Evolutionary conservation across 1,140 invertebrate genomes (phyloP), one percentile per base, ranked within the genome.

Genomic region (Nymphalis io): DNA sequence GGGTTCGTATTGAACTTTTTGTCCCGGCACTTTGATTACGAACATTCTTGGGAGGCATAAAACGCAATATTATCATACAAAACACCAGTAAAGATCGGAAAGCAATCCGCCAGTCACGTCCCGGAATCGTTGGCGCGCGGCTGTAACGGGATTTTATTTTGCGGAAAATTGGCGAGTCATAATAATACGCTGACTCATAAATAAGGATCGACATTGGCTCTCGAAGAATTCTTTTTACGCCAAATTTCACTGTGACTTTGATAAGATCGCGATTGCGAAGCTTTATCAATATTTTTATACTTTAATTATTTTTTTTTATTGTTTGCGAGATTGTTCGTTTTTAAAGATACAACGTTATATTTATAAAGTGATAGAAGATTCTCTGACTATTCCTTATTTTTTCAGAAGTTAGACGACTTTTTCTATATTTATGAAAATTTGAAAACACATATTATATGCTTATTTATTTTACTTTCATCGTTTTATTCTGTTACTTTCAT

Each of bases 111-210:
- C 66, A 81, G 82, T 82, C 83, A 80, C 82, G 83, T 81, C 73
- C 53, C 73, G 70, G 68, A 61, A 71, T 76, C 74, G 80, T 69
- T 67, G 46, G 61, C 71, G 66, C 72, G 77, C 58, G 69, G 72
- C 76, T 82, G 84, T 80, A 83, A 85, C 81, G 78, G 78, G 78
- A 60, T 87, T 89, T 89, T 89, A 89, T 89, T 88, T 84, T 72
- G 80, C 83, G 87, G 85, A 89, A 89, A 89, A 89, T 89, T 89
- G 87, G 81, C 85, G 78, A 88, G 84, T 89, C 87, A 89, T 89
- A 89, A 89, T 89, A 89, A 89, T 87, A 83, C 81, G 83, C 84
- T 85, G 84, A 87, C 74, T 87, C 85, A 85, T 89, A 89, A 88
- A 89, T 88, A 88, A 88, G 81, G 85, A 87, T 88, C 85, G 87